phyloP scores from a whole-genome alignment of 1,140 invertebrate species.

The Drosophila dunni region DNA sequence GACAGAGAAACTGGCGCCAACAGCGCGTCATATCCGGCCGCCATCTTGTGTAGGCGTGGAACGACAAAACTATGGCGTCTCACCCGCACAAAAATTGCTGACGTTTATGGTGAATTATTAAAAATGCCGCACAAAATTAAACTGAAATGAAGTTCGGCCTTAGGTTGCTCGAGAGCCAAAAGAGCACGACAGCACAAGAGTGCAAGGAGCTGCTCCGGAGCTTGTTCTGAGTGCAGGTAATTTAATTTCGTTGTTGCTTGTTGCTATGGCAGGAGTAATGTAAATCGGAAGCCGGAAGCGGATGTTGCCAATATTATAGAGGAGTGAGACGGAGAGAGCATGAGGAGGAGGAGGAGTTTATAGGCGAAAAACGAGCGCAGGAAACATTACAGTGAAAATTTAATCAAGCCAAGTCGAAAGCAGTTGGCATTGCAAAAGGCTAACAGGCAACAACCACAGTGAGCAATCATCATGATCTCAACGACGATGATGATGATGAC shows the following conservation, averaged over 20 bases:
- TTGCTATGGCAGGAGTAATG: slow-evolving; percentile 53
- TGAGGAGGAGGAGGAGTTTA: slow-evolving; percentile 23
- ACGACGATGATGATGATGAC: slow-evolving; percentile 27
- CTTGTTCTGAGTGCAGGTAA: slow-evolving; percentile 74
- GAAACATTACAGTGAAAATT: slow-evolving; percentile 79
- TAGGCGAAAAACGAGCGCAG: slow-evolving; percentile 57
- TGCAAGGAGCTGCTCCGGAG: slow-evolving; percentile 12
- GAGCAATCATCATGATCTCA: slow-evolving; percentile 9
- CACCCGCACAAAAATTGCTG: slow-evolving; percentile 53
- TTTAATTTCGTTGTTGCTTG: slow-evolving; percentile 49
- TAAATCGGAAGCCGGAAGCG: slow-evolving; percentile 78
- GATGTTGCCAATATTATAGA: slow-evolving; percentile 77
- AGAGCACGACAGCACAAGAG: slow-evolving; percentile 2
- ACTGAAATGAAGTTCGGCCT: slow-evolving; percentile 63
- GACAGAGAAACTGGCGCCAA: slow-evolving; percentile 67
- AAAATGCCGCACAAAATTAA: slow-evolving; percentile 75
- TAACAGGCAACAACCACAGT: slow-evolving; percentile 25
- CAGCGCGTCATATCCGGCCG: slow-evolving; percentile 37
- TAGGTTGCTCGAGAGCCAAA: slow-evolving; percentile 7
- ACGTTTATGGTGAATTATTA: slow-evolving; percentile 83
- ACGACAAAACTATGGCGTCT: slow-evolving; percentile 41
- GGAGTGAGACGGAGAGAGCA: background rate
- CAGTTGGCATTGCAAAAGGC: slow-evolving; percentile 16
- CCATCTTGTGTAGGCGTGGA: slow-evolving; percentile 18
- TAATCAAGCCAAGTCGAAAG: slow-evolving; percentile 77